Percentiles rank a stretch among this genome's conserved stretches.
Conservation (phyloP, 92 coral and sea anemone genomes). For the Chrysogorgia sp. region DNA sequence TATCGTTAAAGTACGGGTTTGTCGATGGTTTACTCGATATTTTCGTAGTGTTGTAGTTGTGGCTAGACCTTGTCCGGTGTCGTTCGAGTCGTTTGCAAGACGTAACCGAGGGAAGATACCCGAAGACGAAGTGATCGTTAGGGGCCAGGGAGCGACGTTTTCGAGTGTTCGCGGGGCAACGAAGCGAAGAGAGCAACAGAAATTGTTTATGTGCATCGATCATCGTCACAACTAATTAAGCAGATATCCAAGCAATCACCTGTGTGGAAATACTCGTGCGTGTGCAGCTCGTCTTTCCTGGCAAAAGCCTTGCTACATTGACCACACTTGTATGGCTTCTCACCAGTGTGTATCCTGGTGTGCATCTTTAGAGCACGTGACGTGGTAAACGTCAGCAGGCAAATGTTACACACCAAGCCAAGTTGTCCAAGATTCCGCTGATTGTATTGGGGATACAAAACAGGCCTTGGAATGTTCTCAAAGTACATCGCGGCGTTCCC, state of each 20-base stretch:
- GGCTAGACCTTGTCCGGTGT: too few relatives aligned
- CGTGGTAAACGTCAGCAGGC: slow-evolving; percentile 95
- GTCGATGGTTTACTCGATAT: too few relatives aligned
- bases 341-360: slow-evolving; percentile 94
- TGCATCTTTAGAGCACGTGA: slow-evolving; percentile 99
- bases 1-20: too few relatives aligned
- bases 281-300: slow-evolving; percentile 94
- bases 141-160: too few relatives aligned
- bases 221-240: too few relatives aligned
- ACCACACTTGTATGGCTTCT: slow-evolving; percentile 94
- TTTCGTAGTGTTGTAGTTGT: too few relatives aligned
- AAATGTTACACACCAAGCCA: slow-evolving; percentile 53
- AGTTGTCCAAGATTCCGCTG: not conserved
- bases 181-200: not conserved
- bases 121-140: too few relatives aligned
- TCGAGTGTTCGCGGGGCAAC: too few relatives aligned
- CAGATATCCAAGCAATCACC: slow-evolving; percentile 48
- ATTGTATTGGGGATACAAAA: not conserved
- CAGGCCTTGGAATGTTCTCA: not conserved
- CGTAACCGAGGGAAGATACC: too few relatives aligned
- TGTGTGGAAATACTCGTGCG: slow-evolving; percentile 96
- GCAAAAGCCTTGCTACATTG: slow-evolving; percentile 95
- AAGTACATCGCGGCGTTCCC: slow-evolving; percentile 18
- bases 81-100: too few relatives aligned
- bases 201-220: not conserved